phyloP scores from a whole-genome alignment of 2,888 invertebrate genomes.

The Epirrita christyi region DNA sequence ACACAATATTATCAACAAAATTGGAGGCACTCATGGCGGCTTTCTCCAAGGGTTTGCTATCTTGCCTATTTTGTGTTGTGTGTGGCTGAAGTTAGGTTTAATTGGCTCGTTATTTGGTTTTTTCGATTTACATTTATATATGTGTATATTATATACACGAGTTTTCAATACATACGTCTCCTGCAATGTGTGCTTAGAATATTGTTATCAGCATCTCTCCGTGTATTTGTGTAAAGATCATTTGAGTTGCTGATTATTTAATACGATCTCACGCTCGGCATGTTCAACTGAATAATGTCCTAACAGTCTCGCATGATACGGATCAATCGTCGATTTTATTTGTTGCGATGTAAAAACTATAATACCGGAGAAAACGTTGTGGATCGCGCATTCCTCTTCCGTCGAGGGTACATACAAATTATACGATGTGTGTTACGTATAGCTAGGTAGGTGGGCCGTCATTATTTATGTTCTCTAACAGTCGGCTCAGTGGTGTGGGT shows the following conservation, averaged over 20 bases:
- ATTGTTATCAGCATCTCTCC: constrained; percentile 12
- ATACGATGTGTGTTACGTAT: constrained; percentile 81
- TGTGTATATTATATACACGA: background rate
- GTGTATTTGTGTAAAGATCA: constrained; percentile 8
- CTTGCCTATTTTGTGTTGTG: too few relatives aligned
- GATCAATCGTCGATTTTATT: constrained; percentile 68
- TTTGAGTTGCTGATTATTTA: constrained; percentile 58
- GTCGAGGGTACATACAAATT: constrained; percentile 80
- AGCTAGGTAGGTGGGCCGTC: constrained; percentile 83
- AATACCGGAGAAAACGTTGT: constrained; percentile 68
- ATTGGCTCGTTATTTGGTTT: background rate
- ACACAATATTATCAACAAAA: too few relatives aligned
- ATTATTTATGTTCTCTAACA: constrained; percentile 85
- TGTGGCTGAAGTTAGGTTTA: background rate
- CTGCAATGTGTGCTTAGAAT: background rate
- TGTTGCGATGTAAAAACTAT: constrained; percentile 66
- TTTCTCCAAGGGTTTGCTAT: too few relatives aligned
- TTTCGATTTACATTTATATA: background rate
- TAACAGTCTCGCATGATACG: constrained; percentile 58
- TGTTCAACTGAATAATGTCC: constrained; percentile 57
- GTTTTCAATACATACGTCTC: background rate
- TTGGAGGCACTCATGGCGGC: too few relatives aligned
- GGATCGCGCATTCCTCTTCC: constrained; percentile 75
- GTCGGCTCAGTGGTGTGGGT: constrained; percentile 79
- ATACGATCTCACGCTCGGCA: constrained; percentile 70